A percentile compares a stretch with the other conserved stretches of the same genome.
Evolutionary conservation across 2,888 invertebrate species (phyloP).

Genomic region (Lucinisca nassula): DNA sequence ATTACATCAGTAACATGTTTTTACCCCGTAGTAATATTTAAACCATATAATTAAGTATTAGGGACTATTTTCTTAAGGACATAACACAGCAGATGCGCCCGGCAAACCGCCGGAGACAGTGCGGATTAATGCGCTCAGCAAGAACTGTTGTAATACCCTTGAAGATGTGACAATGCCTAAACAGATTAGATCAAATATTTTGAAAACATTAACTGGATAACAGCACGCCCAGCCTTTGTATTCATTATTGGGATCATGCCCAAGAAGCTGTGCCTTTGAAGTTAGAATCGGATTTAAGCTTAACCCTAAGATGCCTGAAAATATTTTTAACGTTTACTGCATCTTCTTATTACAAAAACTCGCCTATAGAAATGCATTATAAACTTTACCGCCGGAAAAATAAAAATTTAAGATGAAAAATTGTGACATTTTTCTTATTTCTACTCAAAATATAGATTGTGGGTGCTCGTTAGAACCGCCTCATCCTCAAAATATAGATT

Average conservation of each 20-base stretch:
- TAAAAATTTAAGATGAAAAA: too few species aligned
- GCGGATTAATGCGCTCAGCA: constrained; percentile 36
- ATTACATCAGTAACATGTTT: constrained; percentile 29
- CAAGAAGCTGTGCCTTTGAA: not conserved
- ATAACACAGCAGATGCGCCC: constrained; percentile 5
- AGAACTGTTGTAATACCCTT: constrained; percentile 14
- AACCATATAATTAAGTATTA: not conserved
- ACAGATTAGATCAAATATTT: not conserved
- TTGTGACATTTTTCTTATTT: too few species aligned
- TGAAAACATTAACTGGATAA: not conserved
- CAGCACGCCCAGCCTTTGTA: not conserved
- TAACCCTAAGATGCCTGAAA: too few species aligned
- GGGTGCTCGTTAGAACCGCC: too few species aligned
- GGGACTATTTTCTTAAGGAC: not conserved
- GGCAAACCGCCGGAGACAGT: not conserved
- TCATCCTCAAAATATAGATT: too few species aligned
- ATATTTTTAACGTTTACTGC: too few species aligned
- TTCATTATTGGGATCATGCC: not conserved
- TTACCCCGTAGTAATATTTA: not conserved
- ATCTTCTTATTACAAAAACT: too few species aligned
- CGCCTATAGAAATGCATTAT: too few species aligned
- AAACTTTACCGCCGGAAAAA: too few species aligned
- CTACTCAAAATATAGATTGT: too few species aligned
- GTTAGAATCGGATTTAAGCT: not conserved
- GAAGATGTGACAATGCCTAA: not conserved